A percentile compares a stretch with the other conserved stretches of the same genome.
phyloP scores from a whole-genome alignment of 2,797 vertebrate species.

The Dryobates pubescens region DNA sequence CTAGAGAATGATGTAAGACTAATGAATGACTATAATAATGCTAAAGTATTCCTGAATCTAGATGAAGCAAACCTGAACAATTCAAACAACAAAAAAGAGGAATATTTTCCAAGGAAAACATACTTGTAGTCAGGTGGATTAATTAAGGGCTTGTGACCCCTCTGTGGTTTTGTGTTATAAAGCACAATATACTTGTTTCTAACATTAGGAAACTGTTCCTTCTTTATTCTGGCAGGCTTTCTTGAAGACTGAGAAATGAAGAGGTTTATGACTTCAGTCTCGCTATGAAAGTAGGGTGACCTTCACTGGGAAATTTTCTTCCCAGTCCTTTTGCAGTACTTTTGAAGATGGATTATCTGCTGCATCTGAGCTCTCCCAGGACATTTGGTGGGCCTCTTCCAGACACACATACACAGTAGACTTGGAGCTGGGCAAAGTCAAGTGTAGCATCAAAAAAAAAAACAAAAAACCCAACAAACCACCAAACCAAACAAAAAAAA shows the following conservation, averaged over 20 bases:
- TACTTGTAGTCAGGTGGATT: background rate
- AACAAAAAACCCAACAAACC: no score
- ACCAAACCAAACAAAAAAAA: background rate
- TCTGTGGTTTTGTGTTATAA: background rate
- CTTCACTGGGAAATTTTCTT: background rate
- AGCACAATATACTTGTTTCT: background rate
- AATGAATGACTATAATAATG: background rate
- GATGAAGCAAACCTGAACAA: background rate
- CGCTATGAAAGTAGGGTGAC: background rate
- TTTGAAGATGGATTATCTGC: background rate
- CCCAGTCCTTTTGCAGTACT: background rate
- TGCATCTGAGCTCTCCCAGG: background rate
- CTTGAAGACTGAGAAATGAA: background rate
- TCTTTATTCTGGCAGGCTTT: background rate
- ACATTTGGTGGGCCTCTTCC: background rate
- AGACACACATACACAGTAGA: background rate
- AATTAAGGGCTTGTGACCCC: background rate
- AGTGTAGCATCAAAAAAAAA: rapidly evolving
- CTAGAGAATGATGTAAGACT: background rate
- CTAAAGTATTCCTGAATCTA: background rate
- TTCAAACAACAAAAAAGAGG: background rate
- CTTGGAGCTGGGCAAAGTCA: background rate
- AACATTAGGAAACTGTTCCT: background rate
- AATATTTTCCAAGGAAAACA: background rate
- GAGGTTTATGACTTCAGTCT: background rate